Percentiles rank a stretch among this genome's conserved stretches.
phyloP scores from a whole-genome alignment of 92 coral and sea anemone genomes.

The Actinernus sp. region DNA sequence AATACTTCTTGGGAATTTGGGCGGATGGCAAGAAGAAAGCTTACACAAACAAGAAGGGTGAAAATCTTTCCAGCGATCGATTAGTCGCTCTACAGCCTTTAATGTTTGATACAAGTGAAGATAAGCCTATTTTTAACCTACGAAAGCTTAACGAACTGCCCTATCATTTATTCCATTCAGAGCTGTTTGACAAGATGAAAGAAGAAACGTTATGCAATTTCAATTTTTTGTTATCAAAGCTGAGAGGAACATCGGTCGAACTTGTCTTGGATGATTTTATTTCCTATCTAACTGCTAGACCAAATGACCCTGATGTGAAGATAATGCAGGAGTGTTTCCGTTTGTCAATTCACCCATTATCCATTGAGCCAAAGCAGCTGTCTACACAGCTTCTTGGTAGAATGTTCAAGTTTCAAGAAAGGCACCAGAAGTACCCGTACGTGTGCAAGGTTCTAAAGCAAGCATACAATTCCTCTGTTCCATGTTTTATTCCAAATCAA shows the following conservation, averaged over 20 bases:
- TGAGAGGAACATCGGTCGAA: constrained; percentile 78
- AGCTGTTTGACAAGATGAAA: constrained; percentile 65
- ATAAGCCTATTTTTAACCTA: constrained; percentile 78
- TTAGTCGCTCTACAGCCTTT: constrained; percentile 85
- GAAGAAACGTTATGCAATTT: constrained; percentile 86
- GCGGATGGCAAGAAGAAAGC: constrained; percentile 87
- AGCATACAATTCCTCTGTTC: constrained; percentile 67
- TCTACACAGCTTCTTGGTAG: constrained; percentile 95
- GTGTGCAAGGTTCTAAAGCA: constrained; percentile 79
- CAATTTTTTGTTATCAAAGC: constrained; percentile 88
- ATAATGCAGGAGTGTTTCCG: constrained; percentile 86
- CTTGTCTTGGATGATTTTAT: constrained; percentile 79
- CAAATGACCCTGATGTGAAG: constrained; percentile 84
- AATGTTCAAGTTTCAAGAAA: constrained; percentile 82
- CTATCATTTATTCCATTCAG: constrained; percentile 79
- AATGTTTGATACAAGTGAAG: constrained; percentile 79
- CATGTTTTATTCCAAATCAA: constrained; percentile 89
- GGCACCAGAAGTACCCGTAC: constrained; percentile 71
- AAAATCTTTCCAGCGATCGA: constrained; percentile 82
- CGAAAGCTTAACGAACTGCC: constrained; percentile 95
- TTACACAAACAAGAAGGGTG: constrained; percentile 82
- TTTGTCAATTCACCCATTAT: constrained; percentile 77
- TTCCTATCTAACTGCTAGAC: constrained; percentile 64
- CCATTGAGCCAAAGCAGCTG: constrained; percentile 83
- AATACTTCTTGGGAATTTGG: constrained; percentile 94